phyloP scores from a whole-genome alignment of 2,113 vertebrate species.

The Mugil cephalus region DNA sequence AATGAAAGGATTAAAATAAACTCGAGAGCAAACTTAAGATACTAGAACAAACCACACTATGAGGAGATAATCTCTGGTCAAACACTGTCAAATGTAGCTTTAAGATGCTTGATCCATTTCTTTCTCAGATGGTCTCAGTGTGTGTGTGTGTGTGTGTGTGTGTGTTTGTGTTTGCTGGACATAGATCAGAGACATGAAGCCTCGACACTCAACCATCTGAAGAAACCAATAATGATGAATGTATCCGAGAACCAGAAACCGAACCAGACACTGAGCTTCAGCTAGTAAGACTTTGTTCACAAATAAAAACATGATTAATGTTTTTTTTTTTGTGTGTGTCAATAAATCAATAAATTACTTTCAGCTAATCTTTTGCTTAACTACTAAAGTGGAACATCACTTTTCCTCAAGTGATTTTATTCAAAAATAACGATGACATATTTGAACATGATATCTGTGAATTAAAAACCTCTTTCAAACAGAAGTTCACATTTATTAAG shows the following conservation, averaged over 20 bases:
- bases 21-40: not conserved
- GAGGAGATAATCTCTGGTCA: not conserved
- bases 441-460: too few relatives aligned
- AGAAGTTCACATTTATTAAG: too few relatives aligned
- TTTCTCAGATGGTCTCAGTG: not conserved
- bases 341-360: too few relatives aligned
- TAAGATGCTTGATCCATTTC: not conserved
- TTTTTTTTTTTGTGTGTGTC: too few relatives aligned
- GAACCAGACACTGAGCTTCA: slow-evolving; percentile 12
- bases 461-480: too few relatives aligned
- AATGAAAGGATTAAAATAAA: not conserved
- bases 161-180: not conserved
- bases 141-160: not conserved
- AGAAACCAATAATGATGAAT: slow-evolving; percentile 12
- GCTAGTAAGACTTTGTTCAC: not conserved
- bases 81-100: not conserved
- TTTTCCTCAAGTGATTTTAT: too few relatives aligned
- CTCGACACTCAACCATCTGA: slow-evolving; percentile 5
- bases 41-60: not conserved
- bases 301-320: not conserved
- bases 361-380: too few relatives aligned
- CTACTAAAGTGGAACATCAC: too few relatives aligned
- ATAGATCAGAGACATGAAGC: slow-evolving; percentile 24
- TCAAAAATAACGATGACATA: too few relatives aligned
- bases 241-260: not conserved